Percentiles rank a stretch among this genome's conserved stretches.
These are phyloP conservation scores for Akabosia matsudoensis DNA, from an alignment of 1,140 invertebrate species.

Conservation along the genomic window DNA sequence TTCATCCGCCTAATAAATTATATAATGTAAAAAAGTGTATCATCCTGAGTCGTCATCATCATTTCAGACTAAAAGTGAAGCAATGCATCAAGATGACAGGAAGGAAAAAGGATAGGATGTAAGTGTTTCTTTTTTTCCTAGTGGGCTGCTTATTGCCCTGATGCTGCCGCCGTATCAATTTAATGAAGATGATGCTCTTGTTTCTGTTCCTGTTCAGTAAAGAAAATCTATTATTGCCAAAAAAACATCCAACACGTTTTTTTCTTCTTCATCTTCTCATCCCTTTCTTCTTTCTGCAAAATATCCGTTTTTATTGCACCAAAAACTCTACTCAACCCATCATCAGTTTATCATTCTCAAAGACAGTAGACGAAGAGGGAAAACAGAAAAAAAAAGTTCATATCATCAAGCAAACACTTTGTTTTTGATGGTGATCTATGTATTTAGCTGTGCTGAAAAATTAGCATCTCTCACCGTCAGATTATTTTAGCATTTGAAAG, in stretches of 20 bases:
- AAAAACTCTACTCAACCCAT: constrained; percentile 12
- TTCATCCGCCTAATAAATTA: not conserved
- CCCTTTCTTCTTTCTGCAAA: not conserved
- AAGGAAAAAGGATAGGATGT: constrained; percentile 1
- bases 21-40: not conserved
- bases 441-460: no score
- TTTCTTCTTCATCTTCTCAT: not conserved
- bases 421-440: no score
- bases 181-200: not conserved
- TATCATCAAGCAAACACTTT: no score
- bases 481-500: no score
- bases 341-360: constrained; percentile 13
- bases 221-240: constrained; percentile 19
- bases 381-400: not conserved
- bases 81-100: not conserved
- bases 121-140: not conserved
- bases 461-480: no score
- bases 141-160: not conserved
- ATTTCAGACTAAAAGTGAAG: not conserved
- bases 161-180: no score
- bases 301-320: not conserved
- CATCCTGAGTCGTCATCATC: not conserved
- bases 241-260: not conserved
- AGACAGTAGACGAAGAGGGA: no score
- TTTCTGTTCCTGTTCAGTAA: not conserved